Evolutionary conservation across 2,888 invertebrate genomes (phyloP), one percentile per base, ranked within the genome.

Genomic region (Neoscelio sp.): DNA sequence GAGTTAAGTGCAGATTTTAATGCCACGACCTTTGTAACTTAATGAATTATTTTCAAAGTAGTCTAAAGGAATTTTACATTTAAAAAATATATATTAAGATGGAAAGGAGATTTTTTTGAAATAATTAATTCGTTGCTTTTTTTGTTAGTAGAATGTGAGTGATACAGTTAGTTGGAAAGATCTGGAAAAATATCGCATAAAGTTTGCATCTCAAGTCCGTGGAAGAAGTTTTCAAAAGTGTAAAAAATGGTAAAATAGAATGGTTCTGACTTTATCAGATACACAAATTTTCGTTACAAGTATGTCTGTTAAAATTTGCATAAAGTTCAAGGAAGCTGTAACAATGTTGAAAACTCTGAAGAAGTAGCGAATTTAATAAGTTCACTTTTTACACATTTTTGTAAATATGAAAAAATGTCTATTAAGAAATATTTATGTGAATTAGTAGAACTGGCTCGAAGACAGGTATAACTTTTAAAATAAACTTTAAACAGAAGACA

Each of bases 191-290:
- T 17, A 48, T 60, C 35, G 17, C 44, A 23, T 15, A 40, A 71
- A 52, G 44, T 71, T 71, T 17, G 48, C 33, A 10, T 5, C 7
- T 20, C 6, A 52, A 33, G 52, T 20, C 33, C 8, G 20, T n/a
- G 54, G 0, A 40, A 65, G 38, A 65, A 26, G 28, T 52, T 65
- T 40, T n/a, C 18, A 13, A 12, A 46, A 48, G 28, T 62, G 62
- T 33, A 56, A 68, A 56, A 68, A 68, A n/a, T n/a, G n/a, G n/a
- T n/a, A n/a, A n/a, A n/a, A 56, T 56, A 56, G 46, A 17, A 56
- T 52, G 52, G 15, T 17, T 52, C 33, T 20, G 54, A 67, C 67
- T 67, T 67, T 67, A 44, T 56, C 54, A 13, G 60, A 44, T 56
- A 40, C 40, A 58, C 58, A 18, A 58, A 70, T 58, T 68, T 58